phyloP scores from a whole-genome alignment of 2,888 invertebrate species.

The Tinea semifulvella region DNA sequence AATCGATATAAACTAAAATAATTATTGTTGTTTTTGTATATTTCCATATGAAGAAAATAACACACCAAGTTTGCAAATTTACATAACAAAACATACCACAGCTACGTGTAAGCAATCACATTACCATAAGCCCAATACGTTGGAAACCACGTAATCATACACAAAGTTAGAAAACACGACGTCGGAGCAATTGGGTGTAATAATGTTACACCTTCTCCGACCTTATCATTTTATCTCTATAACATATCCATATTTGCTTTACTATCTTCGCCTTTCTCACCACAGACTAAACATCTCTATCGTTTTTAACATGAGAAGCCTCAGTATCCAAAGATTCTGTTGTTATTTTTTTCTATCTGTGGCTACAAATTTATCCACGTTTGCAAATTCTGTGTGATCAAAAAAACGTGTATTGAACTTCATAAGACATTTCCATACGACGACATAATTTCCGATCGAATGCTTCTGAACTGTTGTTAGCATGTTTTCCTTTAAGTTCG shows the following conservation, averaged over 20 bases:
- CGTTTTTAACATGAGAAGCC: neutral
- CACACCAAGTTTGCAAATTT: neutral
- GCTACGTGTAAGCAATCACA: constrained; percentile 6
- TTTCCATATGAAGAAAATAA: neutral
- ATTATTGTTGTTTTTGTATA: no score
- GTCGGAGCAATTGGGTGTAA: constrained; percentile 29
- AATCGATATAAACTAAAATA: no score
- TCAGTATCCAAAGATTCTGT: neutral
- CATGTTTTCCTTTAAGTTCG: constrained; percentile 6
- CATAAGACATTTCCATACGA: constrained; percentile 12
- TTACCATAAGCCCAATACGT: constrained; percentile 4
- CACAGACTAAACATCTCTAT: neutral
- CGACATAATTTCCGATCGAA: constrained; percentile 18
- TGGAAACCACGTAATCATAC: neutral
- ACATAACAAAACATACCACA: constrained; percentile 1
- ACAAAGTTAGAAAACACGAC: constrained; percentile 25
- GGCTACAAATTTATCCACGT: constrained; percentile 2
- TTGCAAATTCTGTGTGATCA: constrained; percentile 1
- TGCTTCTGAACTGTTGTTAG: constrained; percentile 12
- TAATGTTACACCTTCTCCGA: constrained; percentile 28
- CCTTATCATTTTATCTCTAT: constrained; percentile 27
- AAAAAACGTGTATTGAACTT: constrained; percentile 8
- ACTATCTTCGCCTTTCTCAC: constrained; percentile 2
- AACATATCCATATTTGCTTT: constrained; percentile 22
- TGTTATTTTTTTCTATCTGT: neutral